Percentiles rank a stretch among this genome's conserved stretches.
Conservation (phyloP, 2,888 invertebrate genomes). For the Drosophila maculinotata region DNA sequence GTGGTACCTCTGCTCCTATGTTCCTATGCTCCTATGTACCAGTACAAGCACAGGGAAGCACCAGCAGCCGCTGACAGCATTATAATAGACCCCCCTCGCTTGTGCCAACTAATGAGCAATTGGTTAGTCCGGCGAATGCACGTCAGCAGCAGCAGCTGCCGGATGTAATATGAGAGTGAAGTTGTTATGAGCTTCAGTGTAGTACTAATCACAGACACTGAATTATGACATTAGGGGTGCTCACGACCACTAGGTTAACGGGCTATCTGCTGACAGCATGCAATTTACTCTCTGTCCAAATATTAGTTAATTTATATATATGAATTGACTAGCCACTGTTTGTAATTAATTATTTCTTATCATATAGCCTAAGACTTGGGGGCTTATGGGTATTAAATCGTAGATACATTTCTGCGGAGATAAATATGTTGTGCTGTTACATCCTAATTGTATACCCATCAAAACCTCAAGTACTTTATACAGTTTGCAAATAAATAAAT, state of each 20-base stretch:
- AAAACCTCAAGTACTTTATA: too few species aligned
- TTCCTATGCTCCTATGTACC: conserved; percentile 24
- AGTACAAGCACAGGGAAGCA: conserved; percentile 9
- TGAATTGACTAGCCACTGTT: too few species aligned
- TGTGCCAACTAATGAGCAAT: conserved; percentile 68
- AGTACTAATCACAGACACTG: conserved; percentile 57
- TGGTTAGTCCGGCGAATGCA: conserved; percentile 47
- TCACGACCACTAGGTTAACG: neutral
- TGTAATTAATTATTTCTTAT: too few species aligned
- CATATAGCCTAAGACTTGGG: too few species aligned
- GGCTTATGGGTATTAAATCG: too few species aligned
- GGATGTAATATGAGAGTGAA: conserved; percentile 25
- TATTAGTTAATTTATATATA: too few species aligned
- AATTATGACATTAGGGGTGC: conserved; percentile 8
- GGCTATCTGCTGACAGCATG: neutral
- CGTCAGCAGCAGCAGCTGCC: conserved; percentile 41
- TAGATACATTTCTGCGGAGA: too few species aligned
- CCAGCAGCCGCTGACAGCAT: conserved; percentile 58
- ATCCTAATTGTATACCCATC: too few species aligned
- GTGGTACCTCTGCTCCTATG: conserved; percentile 32
- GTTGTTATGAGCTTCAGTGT: conserved; percentile 23
- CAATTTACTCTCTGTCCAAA: neutral
- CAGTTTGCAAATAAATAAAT: conserved; percentile 20
- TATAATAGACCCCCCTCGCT: conserved; percentile 45
- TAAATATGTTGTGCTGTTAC: too few species aligned